These are phyloP conservation scores for Sebastes trivittatus DNA, from an alignment of 2,797 vertebrate genomes.

Conservation along the genomic window DNA sequence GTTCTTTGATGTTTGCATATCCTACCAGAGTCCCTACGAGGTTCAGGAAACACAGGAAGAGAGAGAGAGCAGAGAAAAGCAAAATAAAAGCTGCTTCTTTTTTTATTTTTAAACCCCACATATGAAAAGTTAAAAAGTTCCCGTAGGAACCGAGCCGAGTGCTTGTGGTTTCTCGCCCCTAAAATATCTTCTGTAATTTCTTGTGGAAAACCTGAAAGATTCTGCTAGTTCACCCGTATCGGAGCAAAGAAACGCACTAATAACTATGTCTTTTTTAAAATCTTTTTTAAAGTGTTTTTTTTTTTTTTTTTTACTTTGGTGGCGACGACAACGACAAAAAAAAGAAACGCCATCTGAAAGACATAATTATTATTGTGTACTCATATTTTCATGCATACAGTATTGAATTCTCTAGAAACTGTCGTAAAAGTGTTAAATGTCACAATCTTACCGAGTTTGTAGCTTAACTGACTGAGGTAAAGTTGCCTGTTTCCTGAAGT, in stretches of 20 bases:
- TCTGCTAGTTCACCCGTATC: constrained; percentile 68
- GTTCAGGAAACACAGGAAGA: constrained; percentile 39
- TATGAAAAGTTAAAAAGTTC: constrained; percentile 65
- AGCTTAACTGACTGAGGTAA: constrained; percentile 77
- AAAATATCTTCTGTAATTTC: constrained; percentile 58
- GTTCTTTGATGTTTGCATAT: constrained; percentile 61
- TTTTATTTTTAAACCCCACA: not conserved
- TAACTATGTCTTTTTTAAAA: constrained; percentile 24
- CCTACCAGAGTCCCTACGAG: constrained; percentile 35
- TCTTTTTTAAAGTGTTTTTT: not conserved
- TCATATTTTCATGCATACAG: constrained; percentile 63
- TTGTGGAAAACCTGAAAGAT: constrained; percentile 63
- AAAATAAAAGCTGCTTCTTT: constrained; percentile 30
- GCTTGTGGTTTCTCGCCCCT: constrained; percentile 55
- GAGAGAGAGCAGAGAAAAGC: constrained; percentile 33
- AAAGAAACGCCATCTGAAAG: constrained; percentile 32
- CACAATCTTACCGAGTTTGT: constrained; percentile 53
- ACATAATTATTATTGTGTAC: constrained; percentile 28
- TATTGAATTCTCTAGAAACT: constrained; percentile 34
- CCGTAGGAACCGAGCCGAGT: constrained; percentile 42
- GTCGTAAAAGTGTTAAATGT: constrained; percentile 49
- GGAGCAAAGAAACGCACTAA: constrained; percentile 47
- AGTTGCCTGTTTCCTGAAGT: constrained; percentile 76
- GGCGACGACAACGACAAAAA: constrained; percentile 26
- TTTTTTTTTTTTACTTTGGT: constrained; percentile 40